These are phyloP conservation scores for Choristoneura rosaceana DNA, from an alignment of 2,888 invertebrate species.

Conservation along the genomic window DNA sequence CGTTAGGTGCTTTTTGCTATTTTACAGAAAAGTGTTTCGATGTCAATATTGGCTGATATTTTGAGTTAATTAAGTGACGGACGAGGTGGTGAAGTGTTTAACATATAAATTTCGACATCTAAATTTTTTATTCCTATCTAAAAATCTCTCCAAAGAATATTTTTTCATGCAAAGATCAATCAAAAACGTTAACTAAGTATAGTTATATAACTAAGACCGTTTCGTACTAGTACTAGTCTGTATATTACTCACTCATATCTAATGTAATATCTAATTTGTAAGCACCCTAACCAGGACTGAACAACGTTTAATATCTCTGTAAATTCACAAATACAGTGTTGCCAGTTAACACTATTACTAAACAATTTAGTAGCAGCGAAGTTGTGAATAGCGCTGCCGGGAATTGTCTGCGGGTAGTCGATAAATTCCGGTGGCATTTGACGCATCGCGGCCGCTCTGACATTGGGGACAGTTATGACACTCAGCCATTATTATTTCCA, in stretches of 20 bases:
- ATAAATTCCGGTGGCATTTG: conserved; percentile 67
- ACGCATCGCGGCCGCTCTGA: conserved; percentile 64
- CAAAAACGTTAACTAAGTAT: too few relatives aligned
- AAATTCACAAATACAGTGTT: conserved; percentile 9
- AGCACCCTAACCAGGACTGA: not conserved
- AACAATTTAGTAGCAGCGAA: conserved; percentile 30
- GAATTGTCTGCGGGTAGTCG: conserved; percentile 70
- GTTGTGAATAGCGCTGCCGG: conserved; percentile 46
- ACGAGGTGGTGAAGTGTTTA: too few relatives aligned
- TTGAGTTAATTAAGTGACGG: too few relatives aligned
- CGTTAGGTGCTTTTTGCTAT: not conserved
- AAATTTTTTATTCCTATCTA: too few relatives aligned
- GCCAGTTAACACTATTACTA: conserved; percentile 22
- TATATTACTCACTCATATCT: not conserved
- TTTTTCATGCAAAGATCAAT: too few relatives aligned
- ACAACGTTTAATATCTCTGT: not conserved
- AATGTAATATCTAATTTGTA: not conserved
- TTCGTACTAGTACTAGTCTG: too few relatives aligned
- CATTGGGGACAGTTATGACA: conserved; percentile 47
- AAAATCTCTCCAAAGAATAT: too few relatives aligned
- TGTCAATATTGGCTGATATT: too few relatives aligned
- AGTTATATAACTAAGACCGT: too few relatives aligned
- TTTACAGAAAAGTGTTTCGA: not conserved
- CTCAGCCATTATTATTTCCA: conserved; percentile 30
- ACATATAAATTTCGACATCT: too few relatives aligned